Percentiles rank a stretch among this genome's conserved stretches.
These are phyloP conservation scores for Lepetodrilus schrolli DNA, from an alignment of 2,888 invertebrate genomes.

Conservation along the genomic window DNA sequence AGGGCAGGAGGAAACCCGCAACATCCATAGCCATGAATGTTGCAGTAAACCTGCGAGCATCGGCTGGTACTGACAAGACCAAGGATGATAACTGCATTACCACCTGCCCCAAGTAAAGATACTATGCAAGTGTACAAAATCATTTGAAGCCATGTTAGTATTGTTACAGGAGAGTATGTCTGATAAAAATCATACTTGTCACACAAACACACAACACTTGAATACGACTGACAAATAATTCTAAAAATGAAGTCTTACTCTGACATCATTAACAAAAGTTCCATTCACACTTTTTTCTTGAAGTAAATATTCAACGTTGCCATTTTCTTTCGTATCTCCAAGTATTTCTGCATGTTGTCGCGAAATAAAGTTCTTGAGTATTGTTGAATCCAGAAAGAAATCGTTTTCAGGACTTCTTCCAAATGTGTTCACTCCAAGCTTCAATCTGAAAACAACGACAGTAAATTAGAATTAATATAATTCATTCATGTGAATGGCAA, in stretches of 20 bases:
- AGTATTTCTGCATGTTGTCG: conserved; percentile 74
- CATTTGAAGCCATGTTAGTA: no score
- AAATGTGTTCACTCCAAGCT: conserved; percentile 58
- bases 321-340: conserved; percentile 61
- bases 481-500: background rate
- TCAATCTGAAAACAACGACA: conserved; percentile 49
- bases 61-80: no score
- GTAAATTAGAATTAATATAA: background rate
- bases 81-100: no score
- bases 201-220: no score
- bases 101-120: no score
- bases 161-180: no score
- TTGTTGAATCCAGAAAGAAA: conserved; percentile 70
- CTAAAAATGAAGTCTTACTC: conserved; percentile 65
- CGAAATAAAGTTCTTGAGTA: conserved; percentile 74
- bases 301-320: conserved; percentile 66
- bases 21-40: no score
- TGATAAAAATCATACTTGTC: no score
- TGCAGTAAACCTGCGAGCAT: no score
- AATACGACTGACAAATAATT: no score
- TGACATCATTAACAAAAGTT: conserved; percentile 75
- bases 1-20: no score
- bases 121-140: no score
- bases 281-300: conserved; percentile 76
- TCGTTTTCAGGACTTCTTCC: conserved; percentile 65